phyloP scores from a whole-genome alignment of 2,888 invertebrate genomes.

The Athalia rosae region DNA sequence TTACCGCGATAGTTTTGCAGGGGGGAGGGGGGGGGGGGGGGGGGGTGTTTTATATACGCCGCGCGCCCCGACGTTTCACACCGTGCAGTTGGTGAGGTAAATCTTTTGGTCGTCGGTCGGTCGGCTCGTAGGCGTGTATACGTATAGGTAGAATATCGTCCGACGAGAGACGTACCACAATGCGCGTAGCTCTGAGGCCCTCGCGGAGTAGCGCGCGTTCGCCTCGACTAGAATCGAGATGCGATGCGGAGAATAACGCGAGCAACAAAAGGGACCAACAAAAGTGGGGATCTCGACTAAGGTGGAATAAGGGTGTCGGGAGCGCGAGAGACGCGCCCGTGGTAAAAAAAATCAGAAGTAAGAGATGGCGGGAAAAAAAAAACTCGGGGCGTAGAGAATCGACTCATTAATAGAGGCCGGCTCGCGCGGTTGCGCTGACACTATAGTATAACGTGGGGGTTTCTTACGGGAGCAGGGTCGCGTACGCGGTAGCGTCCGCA shows the following conservation, averaged over 20 bases:
- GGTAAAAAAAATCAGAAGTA: slow-evolving; percentile 44
- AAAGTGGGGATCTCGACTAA: slow-evolving; percentile 45
- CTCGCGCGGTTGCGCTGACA: slow-evolving; percentile 50
- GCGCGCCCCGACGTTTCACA: too few relatives aligned
- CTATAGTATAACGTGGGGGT: too few relatives aligned
- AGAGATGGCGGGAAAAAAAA: slow-evolving; percentile 41
- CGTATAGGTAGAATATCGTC: slow-evolving; percentile 29
- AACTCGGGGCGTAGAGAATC: slow-evolving; percentile 55
- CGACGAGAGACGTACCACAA: slow-evolving; percentile 28
- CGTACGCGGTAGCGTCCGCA: slow-evolving; percentile 29
- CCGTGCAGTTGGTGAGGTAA: slow-evolving; percentile 15
- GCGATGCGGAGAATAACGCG: slow-evolving; percentile 13
- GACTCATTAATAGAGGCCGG: slow-evolving; percentile 59
- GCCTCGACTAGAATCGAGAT: slow-evolving; percentile 24
- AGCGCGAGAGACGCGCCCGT: slow-evolving; percentile 40
- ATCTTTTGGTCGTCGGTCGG: slow-evolving; percentile 33
- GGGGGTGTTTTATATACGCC: too few relatives aligned
- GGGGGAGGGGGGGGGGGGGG: not conserved
- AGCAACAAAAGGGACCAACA: slow-evolving; percentile 43
- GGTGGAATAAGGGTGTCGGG: slow-evolving; percentile 41
- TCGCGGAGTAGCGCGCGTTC: too few relatives aligned
- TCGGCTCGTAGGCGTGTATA: slow-evolving; percentile 33
- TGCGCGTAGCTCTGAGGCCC: slow-evolving; percentile 29
- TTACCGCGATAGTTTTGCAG: slow-evolving; percentile 27
- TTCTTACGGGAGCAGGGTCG: slow-evolving; percentile 27